Evolutionary conservation across 2,888 invertebrate species (phyloP), one percentile per base, ranked within the genome.

Genomic region (Habroteleia sp.): DNA sequence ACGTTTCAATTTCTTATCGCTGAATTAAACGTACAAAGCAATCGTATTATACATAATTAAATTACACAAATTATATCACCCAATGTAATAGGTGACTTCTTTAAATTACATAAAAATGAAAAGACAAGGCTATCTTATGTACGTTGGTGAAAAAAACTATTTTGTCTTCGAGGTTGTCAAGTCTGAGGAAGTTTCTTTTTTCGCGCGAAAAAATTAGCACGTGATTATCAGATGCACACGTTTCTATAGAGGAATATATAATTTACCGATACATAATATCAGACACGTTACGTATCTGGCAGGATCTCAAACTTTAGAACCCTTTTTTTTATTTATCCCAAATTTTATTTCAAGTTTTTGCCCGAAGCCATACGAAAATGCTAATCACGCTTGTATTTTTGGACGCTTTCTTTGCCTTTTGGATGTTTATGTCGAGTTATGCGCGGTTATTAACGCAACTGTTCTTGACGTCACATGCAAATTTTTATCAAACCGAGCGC

Each of bases 101-200:
- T 42, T 35, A 42, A 58, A 33, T 60, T 46, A 46, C 44, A 60
- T 44, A 60, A 60, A 44, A 60, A 60, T 60, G 35, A 35, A 60
- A 25, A 44, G 14, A 8, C 60, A 60, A 60, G 60, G 60, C 7
- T 60, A 27, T 41, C 23, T 27, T 17, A 8, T 37, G 37, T 31
- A 13, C 14, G 6, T 11, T 5, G 7, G 41, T 31, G 5, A 14
- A 17, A 56, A 60, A 60, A 60, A 25, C 37, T 46, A 46, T 60
- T 60, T 60, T 46, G 46, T 60, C 46, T 60, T 60, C 60, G 46
- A 46, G 60, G 60, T 31, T 44, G 46, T 37, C 58, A n/a, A 58
- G 42, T 42, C 42, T 25, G 31, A 25, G 42, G 58, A 58, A 56
- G 56, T 58, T 58, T 44, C 58, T n/a, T 58, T 58, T 42, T 58